Base-by-base conservation (phyloP, 2,797 vertebrate species). In the Gymnothorax reevesii region DNA sequence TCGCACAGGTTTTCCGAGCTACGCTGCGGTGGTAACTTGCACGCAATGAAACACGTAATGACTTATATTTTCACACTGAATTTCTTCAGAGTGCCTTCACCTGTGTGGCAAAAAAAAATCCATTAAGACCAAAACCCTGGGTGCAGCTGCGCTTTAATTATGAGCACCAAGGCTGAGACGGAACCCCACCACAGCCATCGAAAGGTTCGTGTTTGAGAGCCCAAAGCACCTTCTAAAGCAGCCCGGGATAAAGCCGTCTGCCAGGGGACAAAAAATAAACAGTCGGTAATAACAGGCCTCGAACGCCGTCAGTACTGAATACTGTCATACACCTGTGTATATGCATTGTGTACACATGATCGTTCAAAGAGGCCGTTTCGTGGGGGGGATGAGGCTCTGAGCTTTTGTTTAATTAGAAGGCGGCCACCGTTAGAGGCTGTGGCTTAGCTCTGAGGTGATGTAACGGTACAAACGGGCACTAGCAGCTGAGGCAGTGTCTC, bases 161-260 rank as follows among this genome's bases (percentile, higher is more conserved):
- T 1, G 73, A 54, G 85, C 3, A 54, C 54, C 64, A 82, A 80
- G 12, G 77, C 57, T 62, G 33, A 86, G n/a, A 77, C 82, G 80
- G 71, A 83, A 83, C 87, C 60, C 87, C 86, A 22, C 60, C 86
- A 42, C 62, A 57, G 85, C 77, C 87, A 88, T 88, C 90, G 89
- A 84, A 92, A 87, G 88, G 87, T 55, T 85, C 57, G 80, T 69
- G 57, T 62, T 25, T 85, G 83, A 87, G 57, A 69, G 42, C 22
- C 66, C 20, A 69, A 83, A 71, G 69, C 57, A 55, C 57, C 86
- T 59, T 57, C 64, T 82, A 57, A 42, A 86, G 13, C 33, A 62
- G 33, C 17, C 25, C 54, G 52, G n/a, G 2, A 83, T 77, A 55
- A 82, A 49, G 87, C 49, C 77, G 83, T 83, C 85, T 85, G 85